Base-by-base conservation (phyloP, 2,888 invertebrate genomes). In the Torymus texanus region DNA sequence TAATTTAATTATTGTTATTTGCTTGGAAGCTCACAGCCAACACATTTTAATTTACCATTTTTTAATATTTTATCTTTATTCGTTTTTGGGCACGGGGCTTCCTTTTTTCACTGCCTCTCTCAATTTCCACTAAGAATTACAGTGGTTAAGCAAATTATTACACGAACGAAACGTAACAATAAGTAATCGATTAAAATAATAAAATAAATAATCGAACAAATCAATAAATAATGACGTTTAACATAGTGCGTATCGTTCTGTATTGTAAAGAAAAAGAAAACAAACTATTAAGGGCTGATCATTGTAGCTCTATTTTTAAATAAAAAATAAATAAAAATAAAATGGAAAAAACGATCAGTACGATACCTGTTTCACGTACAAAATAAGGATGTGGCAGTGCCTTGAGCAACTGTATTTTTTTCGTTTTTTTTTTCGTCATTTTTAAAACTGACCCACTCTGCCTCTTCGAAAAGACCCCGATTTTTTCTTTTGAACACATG, bases 1-100 rank as follows among this genome's bases (percentile, higher is more conserved):
- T 90, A 89, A 89, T 89, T 90, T 90, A 89, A 89, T 90, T 90
- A 90, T 90, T 90, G 90, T 90, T 90, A 89, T 88, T 89, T 89
- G 90, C 90, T 89, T 89, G 88, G 89, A 90, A 90, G 90, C 90
- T 90, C 90, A 90, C 90, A 90, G 90, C 90, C 90, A 88, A 89
- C 89, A 88, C 89, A 88, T 89, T 89, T 86, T 85, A 86, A 84
- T 85, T 85, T 84, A 83, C 84, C 83, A 83, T 83, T 81, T 84
- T 84, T 84, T 80, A 84, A 83, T 84, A 85, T 85, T 84, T 85
- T 84, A 84, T 84, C 81, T 83, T 84, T 86, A 83, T 84, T 87
- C 84, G 83, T 84, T 85, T 86, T 85, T 86, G 85, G 86, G 86
- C 84, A 86, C 84, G 82, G 85, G 86, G 87, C 87, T 83, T 85